Evolutionary conservation across 1,140 invertebrate genomes (phyloP), one percentile per base, ranked within the genome.

Genomic region (Maconellicoccus hirsutus): DNA sequence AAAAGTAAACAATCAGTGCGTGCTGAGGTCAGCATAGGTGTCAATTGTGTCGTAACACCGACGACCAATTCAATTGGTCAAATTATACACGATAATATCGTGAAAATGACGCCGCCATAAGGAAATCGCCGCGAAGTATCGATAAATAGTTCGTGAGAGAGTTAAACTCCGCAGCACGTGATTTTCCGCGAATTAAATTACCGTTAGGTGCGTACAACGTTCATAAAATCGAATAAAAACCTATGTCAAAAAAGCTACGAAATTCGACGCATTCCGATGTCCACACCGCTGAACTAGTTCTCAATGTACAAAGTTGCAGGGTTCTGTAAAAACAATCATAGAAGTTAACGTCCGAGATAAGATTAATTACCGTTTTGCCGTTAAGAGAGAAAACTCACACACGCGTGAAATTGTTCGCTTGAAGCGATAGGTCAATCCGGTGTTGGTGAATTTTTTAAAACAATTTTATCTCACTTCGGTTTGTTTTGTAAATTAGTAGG

Each of bases 1-100:
- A 52, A 52, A 52, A 52, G 42, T 52, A 52, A 52, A 52, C n/a
- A 52, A 52, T 52, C n/a, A 52, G 42, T 52, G 42, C 42, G n/a
- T 52, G 42, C n/a, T 16, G 42, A 52, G 42, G 42, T 52, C 42
- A 19, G 6, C 42, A 33, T 33, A 33, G 42, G 42, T 52, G 42
- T 52, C 10, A 52, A 33, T 33, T 33, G 29, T 52, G 42, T 52
- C n/a, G 42, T 52, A 52, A 52, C 42, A 3, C 2, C 42, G 42
- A 2, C 42, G 42, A 16, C 3, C 42, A 19, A 52, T 52, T 52
- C 42, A 52, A 52, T 52, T 16, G n/a, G 29, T 33, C 29, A 33
- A 33, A 33, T 33, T 33, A 12, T 12, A 33, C n/a, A n/a, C 33
- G 33, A 38, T 7, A 38, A 38, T 6, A 14, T 38, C 33, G 33